Conservation (phyloP, 2,888 invertebrate species). For the Octonoba sinensis region DNA sequence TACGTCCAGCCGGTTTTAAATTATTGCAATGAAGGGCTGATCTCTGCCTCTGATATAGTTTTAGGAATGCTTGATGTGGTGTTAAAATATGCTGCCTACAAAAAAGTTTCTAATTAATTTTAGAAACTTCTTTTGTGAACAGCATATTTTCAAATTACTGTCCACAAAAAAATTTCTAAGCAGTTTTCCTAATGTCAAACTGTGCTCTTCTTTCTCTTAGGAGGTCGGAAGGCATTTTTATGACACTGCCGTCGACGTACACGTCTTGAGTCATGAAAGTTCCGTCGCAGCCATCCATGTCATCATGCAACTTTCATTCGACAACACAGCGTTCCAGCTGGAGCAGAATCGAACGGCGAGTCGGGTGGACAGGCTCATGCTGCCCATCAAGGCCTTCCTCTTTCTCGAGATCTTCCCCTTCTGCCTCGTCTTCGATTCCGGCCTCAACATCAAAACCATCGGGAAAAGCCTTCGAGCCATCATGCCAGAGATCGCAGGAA, state of each 20-base stretch:
- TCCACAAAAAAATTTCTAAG: too few species aligned
- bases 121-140: too few species aligned
- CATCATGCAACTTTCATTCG: conserved; percentile 92
- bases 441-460: conserved; percentile 89
- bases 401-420: conserved; percentile 98
- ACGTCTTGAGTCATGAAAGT: conserved; percentile 86
- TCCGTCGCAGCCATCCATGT: conserved; percentile 92
- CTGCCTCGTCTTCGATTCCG: conserved; percentile 94
- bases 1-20: not conserved
- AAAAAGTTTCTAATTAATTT: too few species aligned
- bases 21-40: too few species aligned
- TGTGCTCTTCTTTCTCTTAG: not conserved
- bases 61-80: not conserved
- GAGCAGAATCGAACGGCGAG: conserved; percentile 38
- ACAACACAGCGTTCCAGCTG: conserved; percentile 84
- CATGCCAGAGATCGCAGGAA: conserved; percentile 86
- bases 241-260: conserved; percentile 93
- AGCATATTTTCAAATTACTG: too few species aligned
- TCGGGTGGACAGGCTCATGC: conserved; percentile 44
- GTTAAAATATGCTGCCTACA: too few species aligned
- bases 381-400: conserved; percentile 73
- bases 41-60: not conserved
- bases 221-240: conserved; percentile 82
- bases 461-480: conserved; percentile 85
- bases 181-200: too few species aligned